Evolutionary conservation across 2,888 invertebrate genomes (phyloP), one percentile per base, ranked within the genome.

Genomic region (Agonopterix alstromeriana): DNA sequence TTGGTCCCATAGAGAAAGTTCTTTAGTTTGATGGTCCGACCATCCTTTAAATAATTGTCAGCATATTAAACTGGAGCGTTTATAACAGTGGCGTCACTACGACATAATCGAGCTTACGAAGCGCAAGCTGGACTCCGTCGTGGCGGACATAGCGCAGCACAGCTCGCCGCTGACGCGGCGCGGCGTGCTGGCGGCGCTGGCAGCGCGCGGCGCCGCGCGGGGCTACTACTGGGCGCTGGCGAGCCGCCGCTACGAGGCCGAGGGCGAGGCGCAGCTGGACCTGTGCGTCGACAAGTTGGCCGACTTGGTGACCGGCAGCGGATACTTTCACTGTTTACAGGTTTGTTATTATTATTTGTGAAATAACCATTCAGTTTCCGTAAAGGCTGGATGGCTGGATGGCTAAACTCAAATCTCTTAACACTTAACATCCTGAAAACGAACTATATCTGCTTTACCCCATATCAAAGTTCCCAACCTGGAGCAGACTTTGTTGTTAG

Each of bases 71-170:
- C n/a, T n/a, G n/a, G n/a, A n/a, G n/a, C n/a, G n/a, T 14, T 2
- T 14, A 1, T 14, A 17, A 17, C 17, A 83, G 83, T 79, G 77
- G 77, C 52, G 63, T 0, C 66, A 75, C 52, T 71, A 79, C 58
- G 55, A 61, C 8, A 36, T 73, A 1, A 63, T 83, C 14, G 53
- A 61, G 10, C 46, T 61, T 43, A 53, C 63, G 0, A 66, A 70
- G 47, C 42, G 51, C 1, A 63, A 62, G 43, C 46, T 77, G 35
- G 59, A 63, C 3, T 36, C 38, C 0, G 4, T 69, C 0, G 14
- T 82, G 1, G 46, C 10, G 11, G 42, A 42, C 12, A 53, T 1
- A 73, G 61, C 12, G 59, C 74, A 3, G 42, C 66, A 49, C 27
- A 46, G 45, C 35, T 9, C 7, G 3, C 1, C 14, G 36, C 5